Evolutionary conservation across 2,797 vertebrate genomes (phyloP).

Genomic region (Betta splendens): DNA sequence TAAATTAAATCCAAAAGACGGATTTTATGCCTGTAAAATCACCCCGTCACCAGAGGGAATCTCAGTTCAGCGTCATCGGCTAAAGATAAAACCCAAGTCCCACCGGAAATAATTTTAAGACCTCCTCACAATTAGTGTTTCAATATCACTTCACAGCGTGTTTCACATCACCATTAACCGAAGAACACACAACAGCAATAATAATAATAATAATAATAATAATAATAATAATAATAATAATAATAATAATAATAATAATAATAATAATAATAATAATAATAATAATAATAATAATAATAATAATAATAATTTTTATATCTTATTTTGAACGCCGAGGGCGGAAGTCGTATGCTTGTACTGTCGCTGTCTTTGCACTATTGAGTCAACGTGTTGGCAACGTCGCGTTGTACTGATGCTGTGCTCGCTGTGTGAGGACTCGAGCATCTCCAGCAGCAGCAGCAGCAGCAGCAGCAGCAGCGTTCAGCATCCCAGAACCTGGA

Average conservation of each 20-base stretch:
- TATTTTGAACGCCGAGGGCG: constrained; percentile 51
- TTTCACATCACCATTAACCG: too few relatives aligned
- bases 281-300: too few relatives aligned
- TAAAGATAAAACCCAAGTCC: not conserved
- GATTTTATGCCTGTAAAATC: constrained; percentile 40
- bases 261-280: too few relatives aligned
- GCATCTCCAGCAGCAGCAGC: constrained; percentile 38
- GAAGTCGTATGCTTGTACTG: constrained; percentile 2
- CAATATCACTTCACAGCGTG: too few relatives aligned
- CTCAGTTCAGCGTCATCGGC: constrained; percentile 20
- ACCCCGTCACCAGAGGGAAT: constrained; percentile 27
- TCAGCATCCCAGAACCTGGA: constrained; percentile 15
- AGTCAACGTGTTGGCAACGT: constrained; percentile 51
- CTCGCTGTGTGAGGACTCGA: constrained; percentile 42
- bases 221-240: too few relatives aligned
- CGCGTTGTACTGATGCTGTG: constrained; percentile 55
- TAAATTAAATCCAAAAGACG: constrained; percentile 9
- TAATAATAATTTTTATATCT: too few relatives aligned
- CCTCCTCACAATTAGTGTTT: constrained; percentile 41
- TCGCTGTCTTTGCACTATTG: constrained; percentile 18
- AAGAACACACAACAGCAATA: too few relatives aligned
- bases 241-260: too few relatives aligned
- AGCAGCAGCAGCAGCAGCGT: constrained; percentile 17
- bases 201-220: too few relatives aligned
- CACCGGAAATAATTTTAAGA: constrained; percentile 7